These are phyloP conservation scores for Aptenodytes forsteri DNA, from an alignment of 2,113 vertebrate species.

Conservation along the genomic window DNA sequence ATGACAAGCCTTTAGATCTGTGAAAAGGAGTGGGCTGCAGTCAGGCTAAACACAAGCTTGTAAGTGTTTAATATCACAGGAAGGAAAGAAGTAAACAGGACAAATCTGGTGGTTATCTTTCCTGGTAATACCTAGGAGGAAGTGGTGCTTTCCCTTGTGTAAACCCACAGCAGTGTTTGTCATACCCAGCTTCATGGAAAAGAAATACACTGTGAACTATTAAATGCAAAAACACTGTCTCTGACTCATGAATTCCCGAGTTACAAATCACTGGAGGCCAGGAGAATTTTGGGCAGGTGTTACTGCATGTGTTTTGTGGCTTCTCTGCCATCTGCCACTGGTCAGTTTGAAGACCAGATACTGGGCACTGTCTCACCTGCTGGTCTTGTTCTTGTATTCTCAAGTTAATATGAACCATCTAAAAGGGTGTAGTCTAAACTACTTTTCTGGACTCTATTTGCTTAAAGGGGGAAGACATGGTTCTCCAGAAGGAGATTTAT, in stretches of 20 bases:
- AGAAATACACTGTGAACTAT: not conserved
- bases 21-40: constrained; percentile 2
- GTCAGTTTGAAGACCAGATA: not conserved
- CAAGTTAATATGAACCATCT: not conserved
- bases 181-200: not conserved
- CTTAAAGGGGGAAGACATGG: not conserved
- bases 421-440: not conserved
- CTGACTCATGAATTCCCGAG: not conserved
- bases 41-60: not conserved
- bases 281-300: not conserved
- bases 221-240: not conserved
- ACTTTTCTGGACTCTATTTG: not conserved
- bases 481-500: not conserved
- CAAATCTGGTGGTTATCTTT: not conserved
- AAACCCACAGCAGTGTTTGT: not conserved
- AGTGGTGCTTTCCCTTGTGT: not conserved
- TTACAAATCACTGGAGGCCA: not conserved
- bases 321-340: not conserved
- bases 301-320: not conserved
- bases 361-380: not conserved
- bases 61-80: not conserved
- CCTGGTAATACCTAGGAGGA: not conserved
- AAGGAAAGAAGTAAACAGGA: constrained; percentile 11
- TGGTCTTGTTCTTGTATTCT: not conserved
- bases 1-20: not conserved